A percentile compares a stretch with the other conserved stretches of the same genome.
Conservation (phyloP, 2,797 vertebrate genomes). For the Crypturellus tataupa region DNA sequence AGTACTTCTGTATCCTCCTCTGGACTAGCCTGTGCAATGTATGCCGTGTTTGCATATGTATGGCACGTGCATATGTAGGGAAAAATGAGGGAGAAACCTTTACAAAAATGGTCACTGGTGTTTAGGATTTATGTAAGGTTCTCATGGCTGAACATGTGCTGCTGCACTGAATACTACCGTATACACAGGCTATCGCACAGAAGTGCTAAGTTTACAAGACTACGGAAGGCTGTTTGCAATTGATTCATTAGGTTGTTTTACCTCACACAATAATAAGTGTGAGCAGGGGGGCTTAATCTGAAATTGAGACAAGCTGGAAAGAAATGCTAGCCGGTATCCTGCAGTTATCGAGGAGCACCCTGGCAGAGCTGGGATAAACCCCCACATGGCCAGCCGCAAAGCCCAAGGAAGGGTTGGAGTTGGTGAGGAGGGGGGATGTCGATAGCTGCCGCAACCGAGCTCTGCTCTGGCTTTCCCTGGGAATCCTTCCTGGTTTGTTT, state of each 20-base stretch:
- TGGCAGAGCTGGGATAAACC: conserved; percentile 32
- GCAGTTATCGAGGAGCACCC: conserved; percentile 35
- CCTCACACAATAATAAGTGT: conserved; percentile 17
- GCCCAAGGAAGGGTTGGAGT: not conserved
- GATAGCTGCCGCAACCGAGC: conserved; percentile 1
- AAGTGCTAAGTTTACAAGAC: conserved; percentile 43
- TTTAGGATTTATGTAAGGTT: not conserved
- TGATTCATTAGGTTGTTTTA: conserved; percentile 56
- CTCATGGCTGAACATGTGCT: not conserved
- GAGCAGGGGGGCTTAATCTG: conserved; percentile 14
- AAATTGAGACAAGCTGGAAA: conserved; percentile 43
- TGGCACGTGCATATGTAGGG: not conserved
- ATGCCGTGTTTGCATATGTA: rapidly evolving
- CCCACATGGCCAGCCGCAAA: not conserved
- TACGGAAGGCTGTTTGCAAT: conserved; percentile 27
- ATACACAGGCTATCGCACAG: not conserved
- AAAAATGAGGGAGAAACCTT: not conserved
- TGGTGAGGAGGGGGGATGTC: not conserved
- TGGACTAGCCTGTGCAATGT: not conserved
- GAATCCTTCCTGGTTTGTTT: not conserved
- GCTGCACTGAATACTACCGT: not conserved
- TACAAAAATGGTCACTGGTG: not conserved
- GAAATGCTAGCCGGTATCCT: not conserved
- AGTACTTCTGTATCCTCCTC: not conserved
- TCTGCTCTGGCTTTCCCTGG: not conserved